These are phyloP conservation scores for Drosophila paulistorum DNA, from an alignment of 1,140 invertebrate species.

Conservation along the genomic window DNA sequence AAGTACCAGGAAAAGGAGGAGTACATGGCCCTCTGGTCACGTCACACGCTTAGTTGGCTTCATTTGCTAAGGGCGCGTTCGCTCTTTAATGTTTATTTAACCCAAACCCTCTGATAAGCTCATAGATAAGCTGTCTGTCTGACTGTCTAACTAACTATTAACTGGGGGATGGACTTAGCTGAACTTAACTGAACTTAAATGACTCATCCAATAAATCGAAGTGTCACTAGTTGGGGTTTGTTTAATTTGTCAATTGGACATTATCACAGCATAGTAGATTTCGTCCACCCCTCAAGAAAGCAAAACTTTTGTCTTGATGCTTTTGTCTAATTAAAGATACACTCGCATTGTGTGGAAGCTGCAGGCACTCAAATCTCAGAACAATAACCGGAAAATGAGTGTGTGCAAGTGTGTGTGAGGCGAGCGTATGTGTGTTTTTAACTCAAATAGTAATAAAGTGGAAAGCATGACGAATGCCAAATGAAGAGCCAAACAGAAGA, in stretches of 20 bases:
- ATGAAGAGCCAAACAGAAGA: constrained; percentile 43
- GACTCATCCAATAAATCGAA: constrained; percentile 46
- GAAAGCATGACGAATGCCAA: constrained; percentile 70
- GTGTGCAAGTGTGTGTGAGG: not conserved
- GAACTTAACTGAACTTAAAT: constrained; percentile 18
- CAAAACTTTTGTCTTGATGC: constrained; percentile 15
- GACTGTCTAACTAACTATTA: constrained; percentile 26
- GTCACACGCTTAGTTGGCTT: constrained; percentile 77
- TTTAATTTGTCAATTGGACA: constrained; percentile 63
- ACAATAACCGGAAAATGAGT: constrained; percentile 50
- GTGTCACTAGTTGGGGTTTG: not conserved
- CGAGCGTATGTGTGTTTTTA: constrained; percentile 11
- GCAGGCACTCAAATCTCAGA: constrained; percentile 45
- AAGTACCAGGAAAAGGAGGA: not conserved
- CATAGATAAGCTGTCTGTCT: constrained; percentile 43
- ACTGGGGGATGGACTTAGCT: not conserved
- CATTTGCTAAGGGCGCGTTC: constrained; percentile 48
- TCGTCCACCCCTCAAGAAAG: constrained; percentile 1
- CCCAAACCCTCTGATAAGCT: constrained; percentile 34
- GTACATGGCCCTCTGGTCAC: constrained; percentile 29
- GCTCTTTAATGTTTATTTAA: constrained; percentile 52
- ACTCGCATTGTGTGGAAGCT: constrained; percentile 31
- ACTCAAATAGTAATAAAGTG: constrained; percentile 55
- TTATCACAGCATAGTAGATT: not conserved
- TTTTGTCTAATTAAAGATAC: constrained; percentile 68